phyloP scores from a whole-genome alignment of 30 jellyfish, hydroid and myxozoan species.

The Aurelia sp. region DNA sequence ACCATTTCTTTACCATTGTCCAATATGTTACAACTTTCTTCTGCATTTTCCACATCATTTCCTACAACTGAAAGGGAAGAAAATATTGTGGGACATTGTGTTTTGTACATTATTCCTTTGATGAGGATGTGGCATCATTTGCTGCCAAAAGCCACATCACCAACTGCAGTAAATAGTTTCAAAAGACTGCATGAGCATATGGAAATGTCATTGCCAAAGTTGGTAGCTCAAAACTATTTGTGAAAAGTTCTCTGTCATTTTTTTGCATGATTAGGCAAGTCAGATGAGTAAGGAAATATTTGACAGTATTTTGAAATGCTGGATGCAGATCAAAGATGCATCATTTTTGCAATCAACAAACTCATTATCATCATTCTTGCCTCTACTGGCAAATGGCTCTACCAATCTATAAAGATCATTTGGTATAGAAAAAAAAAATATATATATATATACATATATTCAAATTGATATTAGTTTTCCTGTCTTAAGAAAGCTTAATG shows the following conservation, averaged over 20 bases:
- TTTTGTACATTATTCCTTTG: too few relatives aligned
- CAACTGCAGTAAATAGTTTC: not conserved
- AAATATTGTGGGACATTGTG: not conserved
- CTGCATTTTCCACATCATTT: not conserved
- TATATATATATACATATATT: too few relatives aligned
- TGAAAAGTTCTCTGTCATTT: too few relatives aligned
- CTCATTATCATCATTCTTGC: constrained; percentile 57
- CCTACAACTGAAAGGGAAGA: not conserved
- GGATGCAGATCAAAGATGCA: constrained; percentile 25
- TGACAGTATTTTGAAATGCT: constrained; percentile 16
- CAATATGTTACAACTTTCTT: not conserved
- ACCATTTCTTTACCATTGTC: not conserved
- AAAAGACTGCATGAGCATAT: too few relatives aligned
- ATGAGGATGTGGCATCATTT: too few relatives aligned
- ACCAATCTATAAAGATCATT: too few relatives aligned
- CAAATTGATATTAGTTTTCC: too few relatives aligned
- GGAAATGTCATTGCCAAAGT: too few relatives aligned
- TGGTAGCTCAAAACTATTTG: too few relatives aligned
- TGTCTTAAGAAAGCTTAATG: too few relatives aligned
- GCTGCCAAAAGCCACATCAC: not conserved
- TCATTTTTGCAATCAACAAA: constrained; percentile 7
- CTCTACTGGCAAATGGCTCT: not conserved
- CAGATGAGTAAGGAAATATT: constrained; percentile 81
- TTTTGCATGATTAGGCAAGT: constrained; percentile 33
- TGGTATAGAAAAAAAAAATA: too few relatives aligned